Base-by-base conservation (phyloP, 2,888 invertebrate species). In the Malachius bipustulatus region DNA sequence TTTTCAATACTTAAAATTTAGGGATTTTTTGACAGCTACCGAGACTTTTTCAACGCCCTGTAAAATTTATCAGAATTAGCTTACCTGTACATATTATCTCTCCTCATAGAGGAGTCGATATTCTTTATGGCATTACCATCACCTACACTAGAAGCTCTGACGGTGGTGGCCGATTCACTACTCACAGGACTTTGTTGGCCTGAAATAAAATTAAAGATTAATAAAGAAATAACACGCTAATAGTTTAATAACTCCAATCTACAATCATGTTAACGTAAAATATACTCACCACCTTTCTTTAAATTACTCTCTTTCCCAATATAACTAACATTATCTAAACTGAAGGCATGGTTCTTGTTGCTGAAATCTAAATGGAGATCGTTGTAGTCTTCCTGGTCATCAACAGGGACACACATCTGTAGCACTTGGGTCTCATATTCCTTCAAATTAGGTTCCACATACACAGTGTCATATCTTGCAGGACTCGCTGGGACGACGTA, bases 351-450 rank as follows among this genome's bases (percentile, higher is more conserved):
- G 59, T 87, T 87, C 52, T 80, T 80, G 47, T 82, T 82, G 59
- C 87, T 85, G 56, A 87, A 84, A 60, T 88, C 88, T 36, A 88
- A 62, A 55, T 88, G 88, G 19, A 88, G 58, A 56, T 88, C 88
- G 55, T 75, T 75, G 55, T 69, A 75, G 40, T 82, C 79, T 47
- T 81, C 81, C 41, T 74, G 77, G 43, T 82, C 83, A 49, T 90
- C 90, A 2, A 85, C 77, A 0, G 81, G 81, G 2, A 91, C 89
- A 42, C 87, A 85, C 90, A 90, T 90, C 46, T 89, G 88, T 2
- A 90, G 65, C 27, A 90, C 83, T 72, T 93, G 93, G 1, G 91
- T 93, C 64, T 94, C 93, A 60, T 93, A 94, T 64, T 93, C 82
- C 48, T 91, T 89, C 29, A 90, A 71, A 52, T 85, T 85, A 14